Evolutionary conservation across 2,797 vertebrate species (phyloP).

Genomic region (Macropodus opercularis): DNA sequence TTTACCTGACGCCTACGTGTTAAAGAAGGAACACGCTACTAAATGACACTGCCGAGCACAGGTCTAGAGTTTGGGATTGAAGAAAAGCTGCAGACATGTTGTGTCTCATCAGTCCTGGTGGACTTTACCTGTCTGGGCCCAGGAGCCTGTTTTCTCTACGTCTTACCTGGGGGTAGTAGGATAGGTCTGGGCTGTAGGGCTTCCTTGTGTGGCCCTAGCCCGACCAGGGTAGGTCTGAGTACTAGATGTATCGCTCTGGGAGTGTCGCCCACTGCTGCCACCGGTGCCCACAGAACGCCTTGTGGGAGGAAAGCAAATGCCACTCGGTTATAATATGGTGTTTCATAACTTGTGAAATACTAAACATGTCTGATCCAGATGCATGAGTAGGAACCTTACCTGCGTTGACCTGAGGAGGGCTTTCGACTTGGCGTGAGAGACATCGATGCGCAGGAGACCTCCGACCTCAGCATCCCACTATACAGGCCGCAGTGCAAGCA

Average conservation of each 20-base stretch:
- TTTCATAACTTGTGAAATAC: not conserved
- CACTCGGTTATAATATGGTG: not conserved
- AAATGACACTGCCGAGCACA: not conserved
- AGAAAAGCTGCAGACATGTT: too few species aligned
- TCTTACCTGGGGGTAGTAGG: constrained; percentile 80
- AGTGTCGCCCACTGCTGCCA: constrained; percentile 58
- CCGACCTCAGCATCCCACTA: constrained; percentile 47
- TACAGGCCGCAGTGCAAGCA: constrained; percentile 52
- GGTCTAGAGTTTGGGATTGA: too few species aligned
- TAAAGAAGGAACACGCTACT: not conserved
- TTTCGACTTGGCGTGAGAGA: constrained; percentile 77
- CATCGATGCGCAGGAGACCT: constrained; percentile 64
- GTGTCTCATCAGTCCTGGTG: not conserved
- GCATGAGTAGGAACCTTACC: constrained; percentile 60
- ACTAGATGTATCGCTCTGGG: constrained; percentile 74
- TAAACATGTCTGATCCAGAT: not conserved
- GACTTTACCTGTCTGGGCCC: not conserved
- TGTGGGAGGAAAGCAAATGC: constrained; percentile 9
- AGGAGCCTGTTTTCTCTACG: not conserved
- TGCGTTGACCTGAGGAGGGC: constrained; percentile 78
- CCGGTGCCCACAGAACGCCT: constrained; percentile 74
- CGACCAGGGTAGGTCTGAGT: constrained; percentile 85
- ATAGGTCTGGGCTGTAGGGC: constrained; percentile 86
- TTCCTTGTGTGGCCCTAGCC: constrained; percentile 87
- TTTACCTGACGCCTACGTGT: constrained; percentile 86